These are phyloP conservation scores for Scaptomyza reducta DNA, from an alignment of 2,888 invertebrate genomes.

Conservation along the genomic window DNA sequence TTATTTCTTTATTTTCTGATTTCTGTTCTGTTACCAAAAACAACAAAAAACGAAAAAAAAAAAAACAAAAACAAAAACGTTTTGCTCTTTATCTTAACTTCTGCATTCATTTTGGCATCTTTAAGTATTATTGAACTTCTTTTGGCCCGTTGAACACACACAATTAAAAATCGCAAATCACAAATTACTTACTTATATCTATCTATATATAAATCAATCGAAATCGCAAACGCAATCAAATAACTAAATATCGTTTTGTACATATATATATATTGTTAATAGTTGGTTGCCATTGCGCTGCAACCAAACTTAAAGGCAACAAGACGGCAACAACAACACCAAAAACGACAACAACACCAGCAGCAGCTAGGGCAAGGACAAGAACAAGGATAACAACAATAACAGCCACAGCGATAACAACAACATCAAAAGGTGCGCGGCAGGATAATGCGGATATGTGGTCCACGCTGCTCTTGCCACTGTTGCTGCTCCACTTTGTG, in stretches of 20 bases:
- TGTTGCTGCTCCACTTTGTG: conserved; percentile 53
- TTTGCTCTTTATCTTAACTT: background rate
- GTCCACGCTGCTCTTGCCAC: conserved; percentile 55
- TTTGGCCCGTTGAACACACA: conserved; percentile 50
- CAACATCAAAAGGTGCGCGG: conserved; percentile 33
- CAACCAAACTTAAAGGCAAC: conserved; percentile 73
- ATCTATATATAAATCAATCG: background rate
- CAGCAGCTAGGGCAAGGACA: conserved; percentile 29
- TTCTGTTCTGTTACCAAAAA: conserved; percentile 21
- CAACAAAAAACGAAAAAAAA: background rate
- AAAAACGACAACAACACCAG: conserved; percentile 27
- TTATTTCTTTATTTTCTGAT: conserved; percentile 16
- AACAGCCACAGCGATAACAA: background rate
- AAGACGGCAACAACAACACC: conserved; percentile 67
- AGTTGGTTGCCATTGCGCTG: conserved; percentile 79
- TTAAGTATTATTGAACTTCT: background rate
- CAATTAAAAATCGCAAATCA: conserved; percentile 31
- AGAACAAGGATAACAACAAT: background rate
- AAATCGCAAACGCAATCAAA: conserved; percentile 11
- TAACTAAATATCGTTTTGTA: conserved; percentile 7
- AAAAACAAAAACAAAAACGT: background rate
- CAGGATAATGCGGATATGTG: conserved; percentile 70
- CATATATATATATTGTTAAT: conserved; percentile 1
- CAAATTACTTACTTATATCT: conserved; percentile 8
- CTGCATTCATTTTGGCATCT: conserved; percentile 20